Base-by-base conservation (phyloP, 2,888 invertebrate species). In the Rhorus exstirpatorius region DNA sequence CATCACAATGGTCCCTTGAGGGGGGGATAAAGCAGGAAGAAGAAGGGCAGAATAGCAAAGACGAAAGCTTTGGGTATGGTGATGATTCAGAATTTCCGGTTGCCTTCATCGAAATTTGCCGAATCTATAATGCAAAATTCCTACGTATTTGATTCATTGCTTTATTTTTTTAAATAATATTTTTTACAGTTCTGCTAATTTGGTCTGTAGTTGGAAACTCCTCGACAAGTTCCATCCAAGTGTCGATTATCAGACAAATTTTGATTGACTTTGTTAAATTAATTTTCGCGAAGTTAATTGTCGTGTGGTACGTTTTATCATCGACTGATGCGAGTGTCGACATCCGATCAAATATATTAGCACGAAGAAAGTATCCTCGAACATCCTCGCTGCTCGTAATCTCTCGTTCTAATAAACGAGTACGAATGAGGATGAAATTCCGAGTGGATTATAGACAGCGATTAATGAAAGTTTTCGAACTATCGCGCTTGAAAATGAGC, bases 341-440 rank as follows among this genome's bases (percentile, higher is more conserved):
- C n/a, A n/a, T n/a, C n/a, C n/a, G n/a, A n/a, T n/a, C n/a, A n/a
- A n/a, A n/a, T n/a, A n/a, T n/a, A n/a, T n/a, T n/a, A n/a, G 49
- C 31, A 51, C 19, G 19, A 31, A 67, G n/a, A 51, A 67, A 51
- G 31, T 67, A 31, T 35, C n/a, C 7, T 7, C 17, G 35, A 70
- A 21, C 24, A 17, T n/a, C 38, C 55, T 51, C 12, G 35, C 51
- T 31, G 24, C 24, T 44, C 10, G 12, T 44, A 70, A 70, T 70
- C 55, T 70, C 14, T 14, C 70, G 41, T 70, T 53, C 24, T 55
- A 55, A 70, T 53, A 70, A 55, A 41, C 41, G n/a, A n/a, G n/a
- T 55, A 55, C 26, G 49, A 49, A 72, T 72, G 49, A 35, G 46
- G 60, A 72, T 72, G 49, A 70, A 72, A n/a, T 72, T 58, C 17